A percentile compares a stretch with the other conserved stretches of the same genome.
Evolutionary conservation across 2,113 vertebrate genomes (phyloP).

Genomic region (Corythaixoides concolor): DNA sequence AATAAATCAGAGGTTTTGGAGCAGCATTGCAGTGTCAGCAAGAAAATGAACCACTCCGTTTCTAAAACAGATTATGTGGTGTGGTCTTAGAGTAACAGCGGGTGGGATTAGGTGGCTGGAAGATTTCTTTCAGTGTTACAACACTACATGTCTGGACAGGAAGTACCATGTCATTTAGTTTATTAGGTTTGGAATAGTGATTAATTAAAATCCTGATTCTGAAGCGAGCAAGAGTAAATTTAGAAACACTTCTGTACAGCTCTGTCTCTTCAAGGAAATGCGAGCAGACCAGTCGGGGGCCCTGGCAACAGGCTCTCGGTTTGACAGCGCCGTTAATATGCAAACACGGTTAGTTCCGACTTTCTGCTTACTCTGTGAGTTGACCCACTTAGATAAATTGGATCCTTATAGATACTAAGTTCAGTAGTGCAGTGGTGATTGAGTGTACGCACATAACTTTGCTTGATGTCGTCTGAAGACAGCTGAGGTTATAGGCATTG

Average conservation of each 20-base stretch:
- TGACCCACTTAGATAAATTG: neutral
- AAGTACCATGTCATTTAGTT: neutral
- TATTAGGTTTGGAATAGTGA: neutral
- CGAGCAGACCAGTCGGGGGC: neutral
- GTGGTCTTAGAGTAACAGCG: neutral
- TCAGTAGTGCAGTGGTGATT: neutral
- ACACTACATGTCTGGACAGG: neutral
- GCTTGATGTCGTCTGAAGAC: neutral
- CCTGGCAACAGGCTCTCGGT: neutral
- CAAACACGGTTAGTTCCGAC: neutral
- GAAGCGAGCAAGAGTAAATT: neutral
- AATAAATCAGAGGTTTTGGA: neutral
- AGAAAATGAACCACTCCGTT: neutral
- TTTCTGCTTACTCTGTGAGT: neutral
- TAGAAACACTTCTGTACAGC: neutral
- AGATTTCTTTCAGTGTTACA: neutral
- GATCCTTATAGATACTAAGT: neutral
- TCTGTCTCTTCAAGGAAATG: neutral
- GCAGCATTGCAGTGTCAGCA: neutral
- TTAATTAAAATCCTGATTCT: neutral
- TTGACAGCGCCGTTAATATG: fast-evolving
- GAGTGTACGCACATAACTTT: neutral
- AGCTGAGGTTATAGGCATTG: neutral
- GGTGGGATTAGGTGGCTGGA: neutral
- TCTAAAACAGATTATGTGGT: neutral